phyloP scores from a whole-genome alignment of 64 coral and sea anemone species.

The Montipora capricornis region DNA sequence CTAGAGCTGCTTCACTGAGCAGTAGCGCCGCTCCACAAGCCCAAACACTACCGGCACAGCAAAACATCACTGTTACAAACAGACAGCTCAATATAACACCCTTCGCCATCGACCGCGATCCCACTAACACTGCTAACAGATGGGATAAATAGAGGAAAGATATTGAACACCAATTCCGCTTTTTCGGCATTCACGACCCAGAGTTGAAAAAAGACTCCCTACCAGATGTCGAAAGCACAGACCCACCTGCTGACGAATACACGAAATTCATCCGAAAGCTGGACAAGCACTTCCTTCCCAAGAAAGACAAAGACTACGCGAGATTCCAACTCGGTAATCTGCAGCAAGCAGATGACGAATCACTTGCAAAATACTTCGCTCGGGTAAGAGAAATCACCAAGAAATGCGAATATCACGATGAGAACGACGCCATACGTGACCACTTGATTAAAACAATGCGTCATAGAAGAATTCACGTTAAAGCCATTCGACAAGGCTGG shows the following conservation, averaged over 20 bases:
- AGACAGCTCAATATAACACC: slow-evolving; percentile 65
- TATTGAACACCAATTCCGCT: too few species aligned
- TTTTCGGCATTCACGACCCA: slow-evolving; percentile 11
- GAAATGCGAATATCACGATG: slow-evolving; percentile 63
- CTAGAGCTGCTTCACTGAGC: background rate
- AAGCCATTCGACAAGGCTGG: slow-evolving; percentile 51
- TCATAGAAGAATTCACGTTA: slow-evolving; percentile 62
- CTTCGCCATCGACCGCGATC: slow-evolving; percentile 48
- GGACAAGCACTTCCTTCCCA: too few species aligned
- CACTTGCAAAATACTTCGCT: too few species aligned
- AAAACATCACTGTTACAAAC: slow-evolving; percentile 47
- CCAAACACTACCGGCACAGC: too few species aligned
- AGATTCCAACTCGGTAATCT: too few species aligned
- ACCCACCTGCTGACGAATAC: slow-evolving; percentile 33
- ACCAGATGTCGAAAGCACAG: slow-evolving; percentile 33
- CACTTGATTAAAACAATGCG: slow-evolving; percentile 77
- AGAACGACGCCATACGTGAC: slow-evolving; percentile 69
- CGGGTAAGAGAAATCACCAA: background rate
- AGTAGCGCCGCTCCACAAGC: too few species aligned
- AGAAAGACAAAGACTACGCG: too few species aligned
- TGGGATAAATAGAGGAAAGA: too few species aligned
- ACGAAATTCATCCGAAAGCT: background rate
- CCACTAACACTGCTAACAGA: slow-evolving; percentile 38
- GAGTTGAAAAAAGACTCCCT: slow-evolving; percentile 72
- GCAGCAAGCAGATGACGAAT: too few species aligned